phyloP scores from a whole-genome alignment of 1,140 invertebrate genomes.

The Papilio helenus region DNA sequence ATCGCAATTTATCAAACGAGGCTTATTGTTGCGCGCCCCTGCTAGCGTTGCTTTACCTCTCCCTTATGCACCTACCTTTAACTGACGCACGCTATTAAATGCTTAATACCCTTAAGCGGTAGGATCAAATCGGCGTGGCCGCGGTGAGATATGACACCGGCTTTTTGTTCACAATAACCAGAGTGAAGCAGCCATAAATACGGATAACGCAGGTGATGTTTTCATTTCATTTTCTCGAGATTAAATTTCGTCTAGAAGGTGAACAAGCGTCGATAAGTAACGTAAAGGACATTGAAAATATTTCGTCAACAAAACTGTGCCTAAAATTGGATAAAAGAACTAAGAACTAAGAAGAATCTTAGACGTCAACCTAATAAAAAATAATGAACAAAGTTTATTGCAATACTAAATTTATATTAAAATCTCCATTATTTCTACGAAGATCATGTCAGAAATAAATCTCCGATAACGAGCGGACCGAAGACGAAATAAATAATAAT shows the following conservation, averaged over 20 bases:
- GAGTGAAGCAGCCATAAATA: slow-evolving; percentile 61
- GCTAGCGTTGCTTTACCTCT: slow-evolving; percentile 56
- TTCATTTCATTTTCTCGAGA: slow-evolving; percentile 74
- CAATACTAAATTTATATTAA: neutral
- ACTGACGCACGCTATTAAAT: slow-evolving; percentile 42
- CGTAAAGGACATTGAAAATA: neutral
- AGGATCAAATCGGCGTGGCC: slow-evolving; percentile 37
- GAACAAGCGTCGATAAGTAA: slow-evolving; percentile 28
- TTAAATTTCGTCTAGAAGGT: slow-evolving; percentile 53
- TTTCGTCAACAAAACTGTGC: neutral
- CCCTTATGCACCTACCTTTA: slow-evolving; percentile 56
- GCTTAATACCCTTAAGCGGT: slow-evolving; percentile 28
- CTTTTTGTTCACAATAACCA: slow-evolving; percentile 45
- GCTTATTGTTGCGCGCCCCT: slow-evolving; percentile 73
- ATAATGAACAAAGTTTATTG: neutral
- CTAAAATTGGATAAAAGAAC: neutral
- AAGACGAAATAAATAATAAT: slow-evolving; percentile 43
- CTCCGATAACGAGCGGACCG: slow-evolving; percentile 41
- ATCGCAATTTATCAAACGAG: slow-evolving; percentile 80
- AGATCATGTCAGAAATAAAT: slow-evolving; percentile 42
- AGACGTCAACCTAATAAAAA: neutral
- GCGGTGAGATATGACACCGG: slow-evolving; percentile 19
- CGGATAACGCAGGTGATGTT: slow-evolving; percentile 73
- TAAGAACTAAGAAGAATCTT: neutral
- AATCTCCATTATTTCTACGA: slow-evolving; percentile 35